phyloP scores from a whole-genome alignment of 2,888 invertebrate species.

The Drosophila paramelanica region DNA sequence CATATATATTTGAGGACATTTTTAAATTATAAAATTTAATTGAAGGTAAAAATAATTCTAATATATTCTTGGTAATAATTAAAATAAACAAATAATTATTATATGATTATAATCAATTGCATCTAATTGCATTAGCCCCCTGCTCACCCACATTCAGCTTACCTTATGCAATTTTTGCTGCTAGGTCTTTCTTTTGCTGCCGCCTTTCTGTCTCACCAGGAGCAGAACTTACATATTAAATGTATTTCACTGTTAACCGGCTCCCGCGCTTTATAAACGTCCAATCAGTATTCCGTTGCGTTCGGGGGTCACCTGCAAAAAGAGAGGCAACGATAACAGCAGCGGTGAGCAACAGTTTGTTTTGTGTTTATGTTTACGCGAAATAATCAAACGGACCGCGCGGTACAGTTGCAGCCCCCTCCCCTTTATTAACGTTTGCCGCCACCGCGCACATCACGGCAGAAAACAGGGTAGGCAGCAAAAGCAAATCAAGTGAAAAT shows the following conservation, averaged over 20 bases:
- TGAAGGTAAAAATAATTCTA: no score
- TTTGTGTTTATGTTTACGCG: conserved; percentile 79
- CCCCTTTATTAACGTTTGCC: conserved; percentile 36
- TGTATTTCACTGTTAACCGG: conserved; percentile 47
- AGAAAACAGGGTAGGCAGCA: conserved; percentile 22
- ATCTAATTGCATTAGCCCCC: background rate
- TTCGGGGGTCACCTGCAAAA: conserved; percentile 64
- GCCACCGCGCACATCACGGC: conserved; percentile 7
- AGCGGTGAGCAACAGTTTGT: conserved; percentile 72
- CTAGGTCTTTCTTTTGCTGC: conserved; percentile 8
- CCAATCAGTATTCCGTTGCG: conserved; percentile 53
- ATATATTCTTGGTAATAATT: no score
- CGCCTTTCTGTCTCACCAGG: conserved; percentile 44
- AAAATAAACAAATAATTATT: no score
- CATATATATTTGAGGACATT: no score
- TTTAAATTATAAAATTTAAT: no score
- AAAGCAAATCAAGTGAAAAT: conserved; percentile 74
- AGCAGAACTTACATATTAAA: conserved; percentile 40
- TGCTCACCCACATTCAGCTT: conserved; percentile 2
- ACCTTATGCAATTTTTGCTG: conserved; percentile 39
- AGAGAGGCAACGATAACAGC: conserved; percentile 59
- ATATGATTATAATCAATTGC: background rate
- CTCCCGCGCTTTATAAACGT: conserved; percentile 40
- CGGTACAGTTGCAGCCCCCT: conserved; percentile 68
- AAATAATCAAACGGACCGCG: conserved; percentile 76